Evolutionary conservation across 2,113 vertebrate genomes (phyloP).

Genomic region (Sardina pilchardus): DNA sequence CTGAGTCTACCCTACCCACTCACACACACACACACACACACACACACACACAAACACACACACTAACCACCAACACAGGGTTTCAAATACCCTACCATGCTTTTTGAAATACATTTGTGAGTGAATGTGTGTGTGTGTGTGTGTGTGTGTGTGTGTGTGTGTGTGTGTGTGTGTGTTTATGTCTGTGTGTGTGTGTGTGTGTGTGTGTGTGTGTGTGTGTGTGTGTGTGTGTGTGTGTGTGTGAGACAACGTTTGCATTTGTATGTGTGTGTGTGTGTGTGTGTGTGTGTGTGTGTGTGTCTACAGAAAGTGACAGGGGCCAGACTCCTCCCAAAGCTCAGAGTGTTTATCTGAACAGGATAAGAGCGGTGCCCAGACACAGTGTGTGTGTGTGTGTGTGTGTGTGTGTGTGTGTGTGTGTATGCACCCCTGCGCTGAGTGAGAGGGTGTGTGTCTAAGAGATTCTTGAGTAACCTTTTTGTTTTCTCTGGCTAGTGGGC

Average conservation of each 20-base stretch:
- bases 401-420: conserved; percentile 11
- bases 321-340: background rate
- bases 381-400: conserved; percentile 1
- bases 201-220: background rate
- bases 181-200: background rate
- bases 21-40: conserved; percentile 30
- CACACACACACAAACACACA: background rate
- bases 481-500: too few species aligned
- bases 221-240: background rate
- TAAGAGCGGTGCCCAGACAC: background rate
- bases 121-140: background rate
- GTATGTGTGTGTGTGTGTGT: background rate
- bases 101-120: background rate
- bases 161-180: background rate
- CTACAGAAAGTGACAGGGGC: background rate
- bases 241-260: too few species aligned
- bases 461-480: too few species aligned
- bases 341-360: conserved; percentile 11
- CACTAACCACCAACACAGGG: conserved; percentile 37
- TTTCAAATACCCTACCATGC: conserved; percentile 20
- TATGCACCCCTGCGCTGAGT: background rate
- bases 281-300: background rate
- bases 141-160: conserved; percentile 5
- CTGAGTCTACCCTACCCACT: conserved; percentile 37
- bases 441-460: background rate